These are phyloP conservation scores for Chalcosyrphus nemorum DNA, from an alignment of 2,888 invertebrate species.

Conservation along the genomic window DNA sequence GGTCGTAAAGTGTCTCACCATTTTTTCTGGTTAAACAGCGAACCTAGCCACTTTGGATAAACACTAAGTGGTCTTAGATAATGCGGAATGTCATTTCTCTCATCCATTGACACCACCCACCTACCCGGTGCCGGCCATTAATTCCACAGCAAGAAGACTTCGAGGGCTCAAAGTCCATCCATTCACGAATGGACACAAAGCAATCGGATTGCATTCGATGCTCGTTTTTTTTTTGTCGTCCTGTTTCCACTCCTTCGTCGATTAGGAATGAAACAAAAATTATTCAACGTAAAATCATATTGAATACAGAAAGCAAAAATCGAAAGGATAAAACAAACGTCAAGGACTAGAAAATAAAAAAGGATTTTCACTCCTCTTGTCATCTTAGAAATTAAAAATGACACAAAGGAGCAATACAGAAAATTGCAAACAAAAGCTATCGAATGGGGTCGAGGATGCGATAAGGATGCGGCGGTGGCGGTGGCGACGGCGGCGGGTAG, in stretches of 20 bases:
- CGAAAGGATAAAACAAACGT: not conserved
- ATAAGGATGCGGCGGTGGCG: not conserved
- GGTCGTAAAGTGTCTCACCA: constrained; percentile 39
- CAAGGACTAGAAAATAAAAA: constrained; percentile 46
- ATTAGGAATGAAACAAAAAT: constrained; percentile 43
- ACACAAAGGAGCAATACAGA: constrained; percentile 71
- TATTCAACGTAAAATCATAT: constrained; percentile 49
- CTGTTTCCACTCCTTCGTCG: not conserved
- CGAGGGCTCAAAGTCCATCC: not conserved
- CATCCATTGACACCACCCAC: not conserved
- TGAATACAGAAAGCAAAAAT: constrained; percentile 10
- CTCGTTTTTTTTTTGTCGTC: not conserved
- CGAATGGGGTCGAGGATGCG: constrained; percentile 61
- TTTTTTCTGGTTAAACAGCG: constrained; percentile 29
- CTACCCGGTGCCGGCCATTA: not conserved
- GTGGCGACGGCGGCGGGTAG: too few species aligned
- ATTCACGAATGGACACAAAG: constrained; percentile 8
- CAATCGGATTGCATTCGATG: constrained; percentile 11
- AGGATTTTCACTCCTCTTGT: constrained; percentile 61
- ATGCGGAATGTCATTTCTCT: constrained; percentile 7
- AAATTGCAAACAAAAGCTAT: constrained; percentile 68
- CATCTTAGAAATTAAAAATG: constrained; percentile 71
- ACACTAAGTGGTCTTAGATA: constrained; percentile 35
- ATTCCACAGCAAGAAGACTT: not conserved
- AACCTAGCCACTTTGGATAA: constrained; percentile 25